phyloP scores from a whole-genome alignment of 2,888 invertebrate genomes.

The Eurois occulta region DNA sequence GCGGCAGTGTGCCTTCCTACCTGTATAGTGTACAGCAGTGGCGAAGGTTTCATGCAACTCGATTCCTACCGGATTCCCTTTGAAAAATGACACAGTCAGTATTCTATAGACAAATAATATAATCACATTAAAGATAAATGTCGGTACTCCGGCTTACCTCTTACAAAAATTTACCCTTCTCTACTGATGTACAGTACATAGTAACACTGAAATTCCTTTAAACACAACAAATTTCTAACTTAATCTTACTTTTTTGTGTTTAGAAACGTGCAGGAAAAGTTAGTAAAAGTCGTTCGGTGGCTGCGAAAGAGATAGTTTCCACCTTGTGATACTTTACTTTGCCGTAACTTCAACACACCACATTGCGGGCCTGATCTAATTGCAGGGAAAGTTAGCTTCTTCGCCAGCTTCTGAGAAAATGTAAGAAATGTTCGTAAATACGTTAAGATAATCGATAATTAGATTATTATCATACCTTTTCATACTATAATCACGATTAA shows the following conservation, averaged over 20 bases:
- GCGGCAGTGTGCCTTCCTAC: no score
- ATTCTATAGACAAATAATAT: no score
- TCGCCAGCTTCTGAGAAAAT: not conserved
- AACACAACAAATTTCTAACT: constrained; percentile 4
- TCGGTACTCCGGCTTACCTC: no score
- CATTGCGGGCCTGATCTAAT: constrained; percentile 47
- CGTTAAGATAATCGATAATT: not conserved
- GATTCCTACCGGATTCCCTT: no score
- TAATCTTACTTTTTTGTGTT: constrained; percentile 37
- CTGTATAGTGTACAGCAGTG: no score
- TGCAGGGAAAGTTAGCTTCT: constrained; percentile 44
- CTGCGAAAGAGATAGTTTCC: constrained; percentile 36
- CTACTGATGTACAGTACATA: no score
- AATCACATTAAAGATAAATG: no score
- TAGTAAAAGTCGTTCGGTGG: constrained; percentile 32
- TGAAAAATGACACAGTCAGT: no score
- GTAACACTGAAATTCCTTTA: not conserved
- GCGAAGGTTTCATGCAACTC: no score
- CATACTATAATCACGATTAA: not conserved
- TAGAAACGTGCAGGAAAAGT: constrained; percentile 34
- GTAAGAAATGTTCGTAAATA: not conserved
- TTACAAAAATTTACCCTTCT: no score
- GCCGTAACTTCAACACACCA: constrained; percentile 49
- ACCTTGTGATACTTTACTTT: constrained; percentile 41
- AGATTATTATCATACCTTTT: not conserved